These are phyloP conservation scores for Drosophila prolongata DNA, from an alignment of 2,888 invertebrate species.

Conservation along the genomic window DNA sequence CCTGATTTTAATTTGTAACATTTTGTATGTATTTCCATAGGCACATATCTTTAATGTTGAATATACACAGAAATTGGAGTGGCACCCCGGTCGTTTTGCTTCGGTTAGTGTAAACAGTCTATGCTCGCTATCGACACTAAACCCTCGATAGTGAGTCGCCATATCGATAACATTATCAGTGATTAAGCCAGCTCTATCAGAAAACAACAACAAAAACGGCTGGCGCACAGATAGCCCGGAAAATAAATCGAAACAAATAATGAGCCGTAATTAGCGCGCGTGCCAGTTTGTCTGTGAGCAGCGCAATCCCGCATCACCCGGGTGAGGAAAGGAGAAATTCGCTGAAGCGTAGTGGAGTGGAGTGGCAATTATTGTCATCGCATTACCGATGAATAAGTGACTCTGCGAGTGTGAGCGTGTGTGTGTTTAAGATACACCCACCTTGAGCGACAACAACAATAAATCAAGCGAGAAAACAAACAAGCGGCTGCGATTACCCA, in stretches of 20 bases:
- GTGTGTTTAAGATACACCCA: constrained; percentile 33
- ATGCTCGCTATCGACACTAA: no score
- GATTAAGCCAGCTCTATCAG: no score
- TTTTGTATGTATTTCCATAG: no score
- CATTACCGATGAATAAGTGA: constrained; percentile 37
- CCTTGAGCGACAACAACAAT: constrained; percentile 20
- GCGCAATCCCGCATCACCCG: background rate
- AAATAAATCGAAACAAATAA: constrained; percentile 21
- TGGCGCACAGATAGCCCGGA: constrained; percentile 4
- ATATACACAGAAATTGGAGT: no score
- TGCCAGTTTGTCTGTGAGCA: constrained; percentile 13
- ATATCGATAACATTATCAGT: no score
- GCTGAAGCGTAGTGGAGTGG: background rate
- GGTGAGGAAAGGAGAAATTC: no score
- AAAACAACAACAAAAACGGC: background rate
- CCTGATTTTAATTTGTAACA: no score
- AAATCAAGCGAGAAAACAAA: constrained; percentile 32
- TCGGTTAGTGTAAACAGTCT: no score
- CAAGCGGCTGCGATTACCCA: constrained; percentile 5
- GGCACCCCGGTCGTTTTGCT: no score
- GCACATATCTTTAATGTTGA: no score
- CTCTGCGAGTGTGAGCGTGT: constrained; percentile 2
- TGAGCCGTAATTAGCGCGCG: constrained; percentile 22
- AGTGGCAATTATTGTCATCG: constrained; percentile 20
- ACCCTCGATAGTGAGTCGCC: no score